These are phyloP conservation scores for Meda fulgida DNA, from an alignment of 2,797 vertebrate species.

Conservation along the genomic window DNA sequence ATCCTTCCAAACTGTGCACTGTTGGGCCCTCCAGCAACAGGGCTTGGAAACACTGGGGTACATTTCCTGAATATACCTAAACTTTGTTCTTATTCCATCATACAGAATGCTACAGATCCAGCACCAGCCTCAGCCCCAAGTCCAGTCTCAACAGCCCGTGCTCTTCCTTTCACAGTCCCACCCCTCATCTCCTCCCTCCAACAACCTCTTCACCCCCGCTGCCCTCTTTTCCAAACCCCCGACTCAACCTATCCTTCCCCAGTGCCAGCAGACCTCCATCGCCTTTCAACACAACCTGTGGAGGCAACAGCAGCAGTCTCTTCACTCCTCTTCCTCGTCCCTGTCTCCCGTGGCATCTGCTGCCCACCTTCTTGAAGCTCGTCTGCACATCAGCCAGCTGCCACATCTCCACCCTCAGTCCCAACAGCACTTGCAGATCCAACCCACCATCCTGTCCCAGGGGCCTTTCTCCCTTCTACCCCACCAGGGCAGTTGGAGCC, in stretches of 20 bases:
- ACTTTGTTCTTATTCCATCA: constrained; percentile 45
- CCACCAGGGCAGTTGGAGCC: constrained; percentile 78
- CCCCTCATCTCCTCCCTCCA: constrained; percentile 72
- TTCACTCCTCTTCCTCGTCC: constrained; percentile 67
- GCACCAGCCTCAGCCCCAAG: constrained; percentile 83
- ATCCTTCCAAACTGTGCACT: neutral
- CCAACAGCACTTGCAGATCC: constrained; percentile 67
- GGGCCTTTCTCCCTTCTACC: constrained; percentile 66
- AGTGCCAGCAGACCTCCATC: constrained; percentile 63
- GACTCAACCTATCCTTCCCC: constrained; percentile 64
- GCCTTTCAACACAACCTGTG: constrained; percentile 69
- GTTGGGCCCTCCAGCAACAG: neutral
- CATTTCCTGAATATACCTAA: constrained; percentile 2
- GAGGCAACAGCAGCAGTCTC: constrained; percentile 60
- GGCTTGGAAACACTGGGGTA: neutral
- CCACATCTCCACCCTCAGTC: constrained; percentile 63
- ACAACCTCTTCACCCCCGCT: constrained; percentile 68
- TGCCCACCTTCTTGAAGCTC: constrained; percentile 88
- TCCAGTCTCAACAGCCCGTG: constrained; percentile 75
- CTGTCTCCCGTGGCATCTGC: constrained; percentile 85
- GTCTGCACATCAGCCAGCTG: constrained; percentile 85
- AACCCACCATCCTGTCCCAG: constrained; percentile 62
- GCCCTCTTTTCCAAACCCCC: constrained; percentile 71
- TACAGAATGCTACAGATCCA: constrained; percentile 92
- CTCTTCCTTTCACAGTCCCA: constrained; percentile 78